Base-by-base conservation (phyloP, 1,140 invertebrate species). In the Kradibia gibbosae region DNA sequence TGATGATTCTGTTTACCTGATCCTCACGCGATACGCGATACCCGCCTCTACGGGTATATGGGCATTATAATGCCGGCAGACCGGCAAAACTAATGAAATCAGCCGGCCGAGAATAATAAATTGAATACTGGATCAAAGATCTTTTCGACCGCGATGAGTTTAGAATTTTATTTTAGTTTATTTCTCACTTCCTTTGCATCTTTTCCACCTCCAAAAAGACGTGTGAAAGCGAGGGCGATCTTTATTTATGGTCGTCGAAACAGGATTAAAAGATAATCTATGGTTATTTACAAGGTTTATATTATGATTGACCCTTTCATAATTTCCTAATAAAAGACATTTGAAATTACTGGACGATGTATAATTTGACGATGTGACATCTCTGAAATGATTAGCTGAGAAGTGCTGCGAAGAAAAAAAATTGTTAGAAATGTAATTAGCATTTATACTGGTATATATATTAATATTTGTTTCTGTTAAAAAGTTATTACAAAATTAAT, bases 111-210 rank as follows among this genome's bases (percentile, higher is more conserved):
- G 25, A 8, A 72, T 80, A 55, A 74, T 81, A 75, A 81, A 81
- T 81, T 81, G 25, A 50, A 75, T 36, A 20, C 31, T 20, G 55
- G 71, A 74, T 74, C 78, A 80, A 81, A 81, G 71, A 81, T 81
- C 72, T 48, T 60, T 39, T 62, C 28, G 53, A 3, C 53, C 53
- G 39, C 57, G 71, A 80, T 80, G 78, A 80, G 79, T 75, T 81
- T 75, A 81, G 22, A 34, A 53, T 75, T 74, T 55, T 45, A 55
- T 71, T 65, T 71, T 28, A n/a, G 8, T 31, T 22, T 53, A 8
- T 22, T 11, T 53, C 3, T 42, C 42, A n/a, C n/a, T 39, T 39
- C 5, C 0, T 36, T 22, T 31, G 22, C 42, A 57, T 13, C 28
- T 75, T 62, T 62, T 76, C 4, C n/a, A 11, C 1, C 15, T 11